Evolutionary conservation across 2,888 invertebrate species (phyloP), one percentile per base, ranked within the genome.

Genomic region (Cataglyphis cursor): DNA sequence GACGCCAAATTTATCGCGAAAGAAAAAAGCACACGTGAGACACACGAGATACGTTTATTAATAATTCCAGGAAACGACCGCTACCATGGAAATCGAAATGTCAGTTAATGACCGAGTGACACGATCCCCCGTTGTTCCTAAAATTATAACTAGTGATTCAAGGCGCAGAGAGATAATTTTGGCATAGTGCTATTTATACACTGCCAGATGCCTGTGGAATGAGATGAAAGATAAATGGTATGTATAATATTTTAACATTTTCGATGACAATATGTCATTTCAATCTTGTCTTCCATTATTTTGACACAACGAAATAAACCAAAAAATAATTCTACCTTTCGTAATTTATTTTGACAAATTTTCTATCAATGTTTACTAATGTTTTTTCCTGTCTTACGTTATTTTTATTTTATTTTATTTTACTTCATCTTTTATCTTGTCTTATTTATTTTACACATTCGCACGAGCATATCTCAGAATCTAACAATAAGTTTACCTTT

Each of bases 1-100:
- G 18, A 70, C 28, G n/a, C n/a, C n/a, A n/a, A 12, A 21, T 76
- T 76, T 54, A 76, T 76, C 10, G 70, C 70, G 21, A 12, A 44
- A 70, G n/a, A 59, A 78, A 70, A 78, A 6, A 1, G 8, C 31
- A 24, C 18, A 70, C 41, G 70, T 24, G 76, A 48, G 9, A 18
- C 41, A 28, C 24, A 66, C 38, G 66, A 41, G 57, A 31, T 10
- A 51, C n/a, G 15, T 15, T 66, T 68, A 76, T 76, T 78, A 70
- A 68, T 78, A 68, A 78, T 21, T 48, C 41, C 6, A 41, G n/a
- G n/a, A 21, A 21, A 51, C 6, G 35, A 35, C 31, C 48, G 35
- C 51, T 28, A 65, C 4, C 24, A 35, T 18, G 74, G 35, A 75
- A 35, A 75, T 65, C 51, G 68, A 38, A 24, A 72, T 24, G 5